Percentiles rank a stretch among this genome's conserved stretches.
Evolutionary conservation across 37 sponge, comb jelly and placozoan genomes (phyloP).

Genomic region (Agelas oroides): DNA sequence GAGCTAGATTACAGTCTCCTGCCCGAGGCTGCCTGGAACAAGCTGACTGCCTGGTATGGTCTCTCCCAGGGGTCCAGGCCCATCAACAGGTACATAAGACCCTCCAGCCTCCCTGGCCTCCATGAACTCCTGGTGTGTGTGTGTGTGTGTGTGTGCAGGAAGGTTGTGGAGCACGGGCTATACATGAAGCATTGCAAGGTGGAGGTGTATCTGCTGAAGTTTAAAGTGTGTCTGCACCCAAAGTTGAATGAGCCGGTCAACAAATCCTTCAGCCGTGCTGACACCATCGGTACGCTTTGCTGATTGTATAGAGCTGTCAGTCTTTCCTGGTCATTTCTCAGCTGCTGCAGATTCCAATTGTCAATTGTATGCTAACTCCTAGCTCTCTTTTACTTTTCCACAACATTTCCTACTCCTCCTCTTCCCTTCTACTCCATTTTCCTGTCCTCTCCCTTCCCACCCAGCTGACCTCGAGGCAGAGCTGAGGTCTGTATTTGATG

Average conservation of each 20-base stretch:
- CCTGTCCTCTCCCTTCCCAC: background rate
- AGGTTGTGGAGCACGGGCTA: constrained; percentile 79
- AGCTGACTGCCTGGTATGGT: constrained; percentile 75
- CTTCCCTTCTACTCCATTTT: too few relatives aligned
- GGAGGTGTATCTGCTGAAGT: constrained; percentile 84
- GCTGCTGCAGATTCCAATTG: too few relatives aligned
- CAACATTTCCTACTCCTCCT: too few relatives aligned
- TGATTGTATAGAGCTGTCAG: too few relatives aligned
- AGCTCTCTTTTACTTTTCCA: too few relatives aligned
- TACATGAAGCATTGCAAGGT: constrained; percentile 92
- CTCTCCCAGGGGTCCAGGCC: constrained; percentile 35
- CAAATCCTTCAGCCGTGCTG: constrained; percentile 70
- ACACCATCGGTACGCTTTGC: constrained; percentile 70
- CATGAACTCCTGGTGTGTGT: too few relatives aligned
- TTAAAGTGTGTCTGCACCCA: constrained; percentile 77
- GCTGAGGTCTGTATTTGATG: constrained; percentile 52
- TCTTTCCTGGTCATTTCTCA: too few relatives aligned
- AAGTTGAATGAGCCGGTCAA: constrained; percentile 43
- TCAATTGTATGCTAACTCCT: too few relatives aligned
- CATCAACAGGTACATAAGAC: constrained; percentile 31
- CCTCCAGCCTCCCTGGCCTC: too few relatives aligned
- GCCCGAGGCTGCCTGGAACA: constrained; percentile 74
- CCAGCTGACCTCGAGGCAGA: constrained; percentile 57
- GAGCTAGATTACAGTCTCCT: constrained; percentile 83
- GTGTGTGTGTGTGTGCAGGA: constrained; percentile 19